Base-by-base conservation (phyloP, 2,113 vertebrate species). In the Anseranas semipalmata region DNA sequence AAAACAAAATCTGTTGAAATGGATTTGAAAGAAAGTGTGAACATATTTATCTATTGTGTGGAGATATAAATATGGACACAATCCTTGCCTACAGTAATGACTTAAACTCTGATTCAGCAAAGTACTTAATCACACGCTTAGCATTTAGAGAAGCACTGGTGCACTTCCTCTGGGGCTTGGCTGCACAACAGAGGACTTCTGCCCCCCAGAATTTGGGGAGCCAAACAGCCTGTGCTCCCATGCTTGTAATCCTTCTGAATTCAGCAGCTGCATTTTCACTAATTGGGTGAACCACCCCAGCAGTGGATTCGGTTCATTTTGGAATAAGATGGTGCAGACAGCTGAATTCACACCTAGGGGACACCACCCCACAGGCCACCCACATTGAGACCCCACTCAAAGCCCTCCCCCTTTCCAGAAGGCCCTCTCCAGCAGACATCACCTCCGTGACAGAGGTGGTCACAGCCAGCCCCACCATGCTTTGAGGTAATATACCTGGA, bases 71-170 rank as follows among this genome's bases (percentile, higher is more conserved):
- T 10, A 85, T 4, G 24, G 74, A n/a, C 70, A n/a, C 67, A 65
- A 67, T 66, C 84, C 45, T 87, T 85, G 89, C 74, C 66, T 73
- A 32, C 45, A 82, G 67, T 76, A 76, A 87, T 28, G 68, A 86
- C 90, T 75, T 68, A 27, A 72, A 37, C 87, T 92, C 95, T 73
- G 91, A 92, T 91, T 85, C 74, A 76, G 74, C 70, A 62, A 77
- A 87, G 52, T 28, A 41, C 53, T 95, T 91, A 87, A 82, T 85
- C 77, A 94, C 59, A 58, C 0, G 1, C 53, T 89, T 90, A 70
- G 20, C 84, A 50, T 79, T 81, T 79, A 86, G 74, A 85, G 73
- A 76, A 79, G 62, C 73, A 28, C 62, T 3, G 10, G 11, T 73
- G 84, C 66, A 2, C 39, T 73, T 94, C 45, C 82, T 92, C 6